These are phyloP conservation scores for Echeneis naucrates DNA, from an alignment of 2,797 vertebrate species.

Conservation along the genomic window DNA sequence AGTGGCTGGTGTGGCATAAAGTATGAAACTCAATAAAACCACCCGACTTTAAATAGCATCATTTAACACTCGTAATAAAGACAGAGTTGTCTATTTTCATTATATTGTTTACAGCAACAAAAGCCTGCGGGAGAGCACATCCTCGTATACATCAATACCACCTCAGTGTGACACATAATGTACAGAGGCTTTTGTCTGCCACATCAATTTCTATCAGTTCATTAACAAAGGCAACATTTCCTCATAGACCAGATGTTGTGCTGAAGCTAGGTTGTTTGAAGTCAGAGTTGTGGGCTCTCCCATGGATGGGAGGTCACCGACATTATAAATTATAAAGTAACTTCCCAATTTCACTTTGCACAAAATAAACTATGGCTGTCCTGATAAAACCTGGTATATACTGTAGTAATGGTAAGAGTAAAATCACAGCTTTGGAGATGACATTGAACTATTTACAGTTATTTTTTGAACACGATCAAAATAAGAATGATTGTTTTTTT, in stretches of 20 bases:
- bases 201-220: slow-evolving; percentile 77
- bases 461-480: too few species aligned
- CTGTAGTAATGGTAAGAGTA: slow-evolving; percentile 5
- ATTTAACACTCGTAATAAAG: slow-evolving; percentile 54
- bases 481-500: not conserved
- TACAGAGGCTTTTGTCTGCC: slow-evolving; percentile 77
- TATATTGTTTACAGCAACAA: slow-evolving; percentile 41
- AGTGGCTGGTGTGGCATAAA: slow-evolving; percentile 4
- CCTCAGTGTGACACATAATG: slow-evolving; percentile 56
- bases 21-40: slow-evolving; percentile 47
- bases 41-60: slow-evolving; percentile 63
- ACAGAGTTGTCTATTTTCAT: slow-evolving; percentile 47
- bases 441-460: slow-evolving; percentile 3
- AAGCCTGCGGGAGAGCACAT: slow-evolving; percentile 36
- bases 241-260: slow-evolving; percentile 74
- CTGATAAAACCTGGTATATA: slow-evolving; percentile 31
- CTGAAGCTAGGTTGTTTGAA: slow-evolving; percentile 74
- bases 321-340: slow-evolving; percentile 73
- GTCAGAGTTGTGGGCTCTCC: slow-evolving; percentile 68
- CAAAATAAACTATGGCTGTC: slow-evolving; percentile 40
- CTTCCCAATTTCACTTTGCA: slow-evolving; percentile 51
- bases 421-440: slow-evolving; percentile 20
- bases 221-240: slow-evolving; percentile 81
- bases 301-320: slow-evolving; percentile 70
- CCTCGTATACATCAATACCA: slow-evolving; percentile 48